Conservation (phyloP, 1,140 invertebrate species). For the Drosophila pectinifera region DNA sequence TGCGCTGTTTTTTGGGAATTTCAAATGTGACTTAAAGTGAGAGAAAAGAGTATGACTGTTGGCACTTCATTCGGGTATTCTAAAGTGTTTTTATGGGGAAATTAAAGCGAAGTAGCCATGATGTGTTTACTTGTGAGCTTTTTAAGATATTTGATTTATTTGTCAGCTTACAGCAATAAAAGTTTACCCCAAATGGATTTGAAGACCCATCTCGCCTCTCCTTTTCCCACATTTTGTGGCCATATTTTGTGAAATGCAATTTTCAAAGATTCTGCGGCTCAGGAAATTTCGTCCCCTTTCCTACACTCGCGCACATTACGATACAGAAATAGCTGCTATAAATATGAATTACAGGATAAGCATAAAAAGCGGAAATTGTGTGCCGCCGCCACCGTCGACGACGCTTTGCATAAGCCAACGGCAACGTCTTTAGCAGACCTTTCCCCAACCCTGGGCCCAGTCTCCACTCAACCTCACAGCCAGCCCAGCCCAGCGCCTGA, state of each 20-base stretch:
- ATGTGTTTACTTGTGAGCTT: constrained; percentile 8
- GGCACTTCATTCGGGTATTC: constrained; percentile 4
- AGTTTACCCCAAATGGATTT: constrained; percentile 47
- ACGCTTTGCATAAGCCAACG: constrained; percentile 75
- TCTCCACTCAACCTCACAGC: constrained; percentile 2
- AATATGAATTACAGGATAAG: constrained; percentile 84
- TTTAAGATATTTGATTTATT: constrained; percentile 20
- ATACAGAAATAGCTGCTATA: constrained; percentile 80
- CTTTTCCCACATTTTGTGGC: constrained; percentile 14
- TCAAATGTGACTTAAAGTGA: background rate
- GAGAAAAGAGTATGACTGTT: background rate
- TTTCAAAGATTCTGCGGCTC: constrained; percentile 63
- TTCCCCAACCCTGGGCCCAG: constrained; percentile 16
- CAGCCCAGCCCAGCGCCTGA: constrained; percentile 21
- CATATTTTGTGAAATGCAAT: constrained; percentile 69
- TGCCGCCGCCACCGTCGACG: constrained; percentile 57
- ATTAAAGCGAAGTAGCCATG: constrained; percentile 23
- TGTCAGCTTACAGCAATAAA: constrained; percentile 40
- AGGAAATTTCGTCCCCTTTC: constrained; percentile 54
- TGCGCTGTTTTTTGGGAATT: background rate
- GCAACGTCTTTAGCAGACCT: constrained; percentile 39
- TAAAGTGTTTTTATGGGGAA: background rate
- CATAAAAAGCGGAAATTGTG: constrained; percentile 83
- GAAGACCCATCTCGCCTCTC: constrained; percentile 3
- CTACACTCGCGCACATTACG: constrained; percentile 48